Percentiles rank a stretch among this genome's conserved stretches.
Conservation (phyloP, 2,113 vertebrate species). For the Podocnemis expansa region DNA sequence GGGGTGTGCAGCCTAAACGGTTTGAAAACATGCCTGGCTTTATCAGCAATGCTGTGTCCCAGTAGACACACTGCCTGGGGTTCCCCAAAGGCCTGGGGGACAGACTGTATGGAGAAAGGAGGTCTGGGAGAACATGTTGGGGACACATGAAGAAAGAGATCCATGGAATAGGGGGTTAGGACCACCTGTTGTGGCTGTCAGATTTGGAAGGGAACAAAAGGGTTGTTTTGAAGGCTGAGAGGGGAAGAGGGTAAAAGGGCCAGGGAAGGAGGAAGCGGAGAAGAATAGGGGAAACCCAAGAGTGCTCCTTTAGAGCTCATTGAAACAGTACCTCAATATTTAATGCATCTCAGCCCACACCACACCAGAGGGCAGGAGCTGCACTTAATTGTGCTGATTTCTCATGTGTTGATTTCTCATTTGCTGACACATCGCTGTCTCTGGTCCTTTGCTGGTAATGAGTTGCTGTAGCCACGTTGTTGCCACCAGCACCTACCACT, state of each 20-base stretch:
- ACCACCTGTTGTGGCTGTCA: not conserved
- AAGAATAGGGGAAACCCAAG: too few species aligned
- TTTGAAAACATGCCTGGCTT: not conserved
- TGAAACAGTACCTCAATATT: too few species aligned
- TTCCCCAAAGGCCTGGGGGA: not conserved
- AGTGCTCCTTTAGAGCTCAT: too few species aligned
- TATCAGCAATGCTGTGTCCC: not conserved
- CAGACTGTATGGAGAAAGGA: not conserved
- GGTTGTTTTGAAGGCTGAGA: not conserved
- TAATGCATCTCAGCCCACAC: too few species aligned
- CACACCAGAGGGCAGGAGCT: too few species aligned
- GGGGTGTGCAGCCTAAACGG: too few species aligned
- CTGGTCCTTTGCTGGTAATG: too few species aligned
- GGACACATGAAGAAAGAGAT: not conserved
- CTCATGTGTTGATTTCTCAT: too few species aligned
- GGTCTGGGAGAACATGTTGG: not conserved
- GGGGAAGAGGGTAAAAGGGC: not conserved
- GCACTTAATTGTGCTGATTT: too few species aligned
- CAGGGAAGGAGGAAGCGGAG: too few species aligned
- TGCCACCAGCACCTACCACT: not conserved
- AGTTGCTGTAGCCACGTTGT: not conserved
- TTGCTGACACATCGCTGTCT: too few species aligned
- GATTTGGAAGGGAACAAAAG: not conserved
- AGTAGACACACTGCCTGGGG: not conserved
- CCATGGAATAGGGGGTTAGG: not conserved